A percentile compares a stretch with the other conserved stretches of the same genome.
Conservation (phyloP, 2,888 invertebrate genomes). For the Sinopyrophorus schimmeli region DNA sequence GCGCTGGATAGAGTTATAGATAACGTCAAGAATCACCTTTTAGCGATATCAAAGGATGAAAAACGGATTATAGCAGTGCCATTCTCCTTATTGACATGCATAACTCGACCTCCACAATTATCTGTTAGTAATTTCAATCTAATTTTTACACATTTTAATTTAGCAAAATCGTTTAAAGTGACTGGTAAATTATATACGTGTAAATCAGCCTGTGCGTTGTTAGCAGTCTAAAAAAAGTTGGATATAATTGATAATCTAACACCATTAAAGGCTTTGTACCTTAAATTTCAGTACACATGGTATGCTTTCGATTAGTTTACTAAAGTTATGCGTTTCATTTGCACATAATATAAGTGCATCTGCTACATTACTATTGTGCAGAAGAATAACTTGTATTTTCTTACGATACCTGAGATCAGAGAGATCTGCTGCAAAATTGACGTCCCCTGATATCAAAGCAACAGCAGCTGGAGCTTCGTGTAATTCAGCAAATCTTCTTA, state of each 20-base stretch:
- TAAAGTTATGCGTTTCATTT: constrained; percentile 74
- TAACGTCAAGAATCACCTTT: constrained; percentile 59
- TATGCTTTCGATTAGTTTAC: constrained; percentile 65
- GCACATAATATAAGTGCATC: constrained; percentile 80
- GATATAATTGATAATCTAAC: background rate
- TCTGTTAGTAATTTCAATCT: constrained; percentile 71
- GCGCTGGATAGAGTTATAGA: no score
- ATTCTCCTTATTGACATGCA: constrained; percentile 59
- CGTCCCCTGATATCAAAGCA: constrained; percentile 80
- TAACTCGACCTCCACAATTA: constrained; percentile 80
- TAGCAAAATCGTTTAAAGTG: constrained; percentile 53
- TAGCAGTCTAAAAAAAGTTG: constrained; percentile 34
- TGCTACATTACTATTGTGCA: constrained; percentile 78
- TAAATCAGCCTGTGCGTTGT: constrained; percentile 60
- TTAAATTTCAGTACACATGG: constrained; percentile 43
- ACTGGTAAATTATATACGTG: constrained; percentile 70
- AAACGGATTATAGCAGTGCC: constrained; percentile 71
- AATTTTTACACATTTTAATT: constrained; percentile 55
- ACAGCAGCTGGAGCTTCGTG: constrained; percentile 71
- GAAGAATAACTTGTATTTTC: constrained; percentile 80
- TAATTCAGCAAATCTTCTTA: constrained; percentile 81
- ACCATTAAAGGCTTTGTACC: no score
- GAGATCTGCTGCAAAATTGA: constrained; percentile 86
- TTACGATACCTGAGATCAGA: constrained; percentile 82
- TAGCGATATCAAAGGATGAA: constrained; percentile 69